A percentile compares a stretch with the other conserved stretches of the same genome.
Conservation (phyloP, 2,113 vertebrate species). For the Anthoscopus minutus region DNA sequence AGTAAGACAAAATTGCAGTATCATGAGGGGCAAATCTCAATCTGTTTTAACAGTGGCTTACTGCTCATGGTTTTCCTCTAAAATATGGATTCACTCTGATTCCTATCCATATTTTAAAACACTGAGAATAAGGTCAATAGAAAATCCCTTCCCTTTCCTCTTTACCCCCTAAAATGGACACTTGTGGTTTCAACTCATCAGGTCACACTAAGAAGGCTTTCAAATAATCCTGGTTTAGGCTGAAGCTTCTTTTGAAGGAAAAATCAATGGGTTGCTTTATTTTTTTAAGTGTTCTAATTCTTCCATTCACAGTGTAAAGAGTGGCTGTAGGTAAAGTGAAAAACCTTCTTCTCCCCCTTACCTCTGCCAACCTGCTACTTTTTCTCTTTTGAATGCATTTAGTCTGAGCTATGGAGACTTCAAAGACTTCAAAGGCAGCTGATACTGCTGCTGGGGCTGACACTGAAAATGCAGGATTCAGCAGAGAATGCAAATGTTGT, state of each 20-base stretch:
- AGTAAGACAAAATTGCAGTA: background rate
- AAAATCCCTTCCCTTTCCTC: conserved; percentile 9
- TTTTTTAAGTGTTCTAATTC: conserved; percentile 57
- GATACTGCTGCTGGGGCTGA: conserved; percentile 41
- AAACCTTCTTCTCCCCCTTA: background rate
- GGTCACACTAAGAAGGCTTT: conserved; percentile 63
- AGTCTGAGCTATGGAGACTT: conserved; percentile 59
- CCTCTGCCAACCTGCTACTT: conserved; percentile 23
- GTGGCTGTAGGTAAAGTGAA: conserved; percentile 29
- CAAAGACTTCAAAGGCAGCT: conserved; percentile 70
- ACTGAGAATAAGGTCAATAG: background rate
- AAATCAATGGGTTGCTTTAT: conserved; percentile 48
- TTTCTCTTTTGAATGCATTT: conserved; percentile 58
- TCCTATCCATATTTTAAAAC: background rate
- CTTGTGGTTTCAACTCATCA: conserved; percentile 36
- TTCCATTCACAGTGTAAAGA: conserved; percentile 32
- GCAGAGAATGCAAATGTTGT: conserved; percentile 49
- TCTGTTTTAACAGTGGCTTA: background rate
- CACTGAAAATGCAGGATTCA: conserved; percentile 56
- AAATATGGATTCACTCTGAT: background rate
- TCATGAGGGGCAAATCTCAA: background rate
- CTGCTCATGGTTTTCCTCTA: background rate
- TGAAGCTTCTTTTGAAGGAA: conserved; percentile 63
- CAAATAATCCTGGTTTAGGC: conserved; percentile 39
- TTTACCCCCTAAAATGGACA: conserved; percentile 17